phyloP scores from a whole-genome alignment of 1,140 invertebrate genomes.

The Aphaenogaster floridana region DNA sequence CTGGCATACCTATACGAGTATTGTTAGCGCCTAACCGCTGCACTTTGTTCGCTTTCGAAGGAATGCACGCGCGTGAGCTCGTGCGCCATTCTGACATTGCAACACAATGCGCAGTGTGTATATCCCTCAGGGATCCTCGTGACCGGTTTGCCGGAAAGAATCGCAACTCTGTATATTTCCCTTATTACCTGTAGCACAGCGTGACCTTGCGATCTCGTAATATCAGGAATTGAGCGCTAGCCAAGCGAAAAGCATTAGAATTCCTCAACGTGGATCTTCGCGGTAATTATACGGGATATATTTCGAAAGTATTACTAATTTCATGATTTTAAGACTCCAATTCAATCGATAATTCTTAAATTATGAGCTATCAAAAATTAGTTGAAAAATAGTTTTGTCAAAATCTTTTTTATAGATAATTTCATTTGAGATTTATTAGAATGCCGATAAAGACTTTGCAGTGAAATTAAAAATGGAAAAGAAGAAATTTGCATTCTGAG shows the following conservation, averaged over 20 bases:
- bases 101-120: conserved; percentile 65
- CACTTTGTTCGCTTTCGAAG: conserved; percentile 71
- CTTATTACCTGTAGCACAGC: conserved; percentile 67
- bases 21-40: conserved; percentile 67
- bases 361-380: background rate
- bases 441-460: background rate
- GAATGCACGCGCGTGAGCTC: conserved; percentile 54
- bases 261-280: background rate
- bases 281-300: conserved; percentile 20
- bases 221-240: conserved; percentile 56
- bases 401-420: background rate
- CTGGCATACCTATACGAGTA: conserved; percentile 55
- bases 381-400: background rate
- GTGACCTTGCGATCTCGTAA: conserved; percentile 71
- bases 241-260: conserved; percentile 50
- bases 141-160: conserved; percentile 73
- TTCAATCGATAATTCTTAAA: conserved; percentile 41
- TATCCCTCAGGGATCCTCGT: conserved; percentile 67
- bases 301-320: conserved; percentile 15
- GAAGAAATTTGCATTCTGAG: background rate
- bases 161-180: conserved; percentile 63
- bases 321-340: background rate
- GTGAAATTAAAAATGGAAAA: background rate
- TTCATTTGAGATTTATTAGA: background rate
- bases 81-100: conserved; percentile 65